Conservation (phyloP, 2,888 invertebrate genomes). For the Malachius bipustulatus region DNA sequence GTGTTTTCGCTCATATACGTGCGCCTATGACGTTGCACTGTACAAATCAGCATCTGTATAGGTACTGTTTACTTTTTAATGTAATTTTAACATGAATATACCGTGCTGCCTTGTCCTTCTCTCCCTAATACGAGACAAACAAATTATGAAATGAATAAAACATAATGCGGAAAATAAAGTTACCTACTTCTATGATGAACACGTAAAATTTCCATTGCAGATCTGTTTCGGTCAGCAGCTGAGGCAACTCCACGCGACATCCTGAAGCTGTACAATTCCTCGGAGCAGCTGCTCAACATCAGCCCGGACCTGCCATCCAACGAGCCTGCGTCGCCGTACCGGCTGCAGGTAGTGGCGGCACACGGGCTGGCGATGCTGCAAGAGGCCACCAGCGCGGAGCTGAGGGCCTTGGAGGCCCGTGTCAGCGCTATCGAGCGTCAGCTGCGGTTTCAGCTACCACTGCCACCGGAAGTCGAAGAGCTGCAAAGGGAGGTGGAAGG, state of each 20-base stretch:
- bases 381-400: constrained; percentile 38
- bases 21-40: no score
- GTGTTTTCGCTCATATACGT: no score
- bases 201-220: constrained; percentile 40
- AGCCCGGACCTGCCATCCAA: constrained; percentile 46
- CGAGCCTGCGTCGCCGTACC: constrained; percentile 39
- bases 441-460: constrained; percentile 42
- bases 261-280: constrained; percentile 48
- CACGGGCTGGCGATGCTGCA: constrained; percentile 36
- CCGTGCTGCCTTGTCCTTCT: no score
- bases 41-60: no score
- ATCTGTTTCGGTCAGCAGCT: constrained; percentile 53
- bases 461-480: constrained; percentile 43
- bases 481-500: constrained; percentile 46
- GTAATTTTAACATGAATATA: no score
- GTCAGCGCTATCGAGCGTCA: constrained; percentile 45
- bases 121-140: no score
- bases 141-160: no score
- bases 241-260: constrained; percentile 56
- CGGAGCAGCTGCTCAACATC: constrained; percentile 51
- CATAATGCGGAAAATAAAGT: no score
- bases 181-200: constrained; percentile 11
- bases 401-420: constrained; percentile 45
- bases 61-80: no score
- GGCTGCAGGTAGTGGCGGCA: constrained; percentile 34